Conservation (phyloP, 2,113 vertebrate genomes). For the Marmota flaviventris region DNA sequence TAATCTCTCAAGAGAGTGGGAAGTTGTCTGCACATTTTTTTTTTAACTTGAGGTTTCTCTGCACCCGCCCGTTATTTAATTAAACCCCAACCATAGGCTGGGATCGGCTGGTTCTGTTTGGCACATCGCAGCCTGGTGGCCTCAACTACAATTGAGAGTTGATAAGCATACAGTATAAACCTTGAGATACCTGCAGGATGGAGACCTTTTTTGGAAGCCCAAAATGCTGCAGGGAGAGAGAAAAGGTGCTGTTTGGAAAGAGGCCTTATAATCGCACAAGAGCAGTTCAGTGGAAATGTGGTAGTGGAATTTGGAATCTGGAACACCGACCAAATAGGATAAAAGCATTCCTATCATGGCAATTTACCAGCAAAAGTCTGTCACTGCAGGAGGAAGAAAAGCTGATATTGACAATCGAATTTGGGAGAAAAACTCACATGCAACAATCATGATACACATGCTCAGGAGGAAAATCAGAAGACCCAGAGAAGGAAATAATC, state of each 20-base stretch:
- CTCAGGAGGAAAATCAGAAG: not conserved
- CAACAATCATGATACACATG: not conserved
- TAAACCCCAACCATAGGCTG: conserved; percentile 12
- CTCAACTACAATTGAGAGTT: not conserved
- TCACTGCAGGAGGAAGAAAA: not conserved
- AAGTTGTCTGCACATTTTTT: not conserved
- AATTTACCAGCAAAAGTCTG: not conserved
- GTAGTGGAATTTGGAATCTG: conserved; percentile 53
- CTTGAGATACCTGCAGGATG: not conserved
- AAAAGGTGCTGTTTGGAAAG: rapidly evolving
- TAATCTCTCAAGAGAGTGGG: not conserved
- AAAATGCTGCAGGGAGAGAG: not conserved
- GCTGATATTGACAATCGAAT: not conserved
- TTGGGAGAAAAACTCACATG: not conserved
- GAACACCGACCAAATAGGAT: conserved; percentile 32
- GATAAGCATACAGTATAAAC: not conserved
- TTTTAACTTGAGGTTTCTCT: conserved; percentile 25
- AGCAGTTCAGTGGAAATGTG: not conserved
- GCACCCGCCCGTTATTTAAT: not conserved
- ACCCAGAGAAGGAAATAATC: not conserved
- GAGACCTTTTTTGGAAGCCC: not conserved
- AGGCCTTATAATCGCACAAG: not conserved
- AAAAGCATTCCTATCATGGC: not conserved
- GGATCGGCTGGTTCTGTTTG: not conserved
- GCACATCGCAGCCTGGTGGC: not conserved